phyloP scores from a whole-genome alignment of 2,113 vertebrate species.

The Nycticebus coucang region DNA sequence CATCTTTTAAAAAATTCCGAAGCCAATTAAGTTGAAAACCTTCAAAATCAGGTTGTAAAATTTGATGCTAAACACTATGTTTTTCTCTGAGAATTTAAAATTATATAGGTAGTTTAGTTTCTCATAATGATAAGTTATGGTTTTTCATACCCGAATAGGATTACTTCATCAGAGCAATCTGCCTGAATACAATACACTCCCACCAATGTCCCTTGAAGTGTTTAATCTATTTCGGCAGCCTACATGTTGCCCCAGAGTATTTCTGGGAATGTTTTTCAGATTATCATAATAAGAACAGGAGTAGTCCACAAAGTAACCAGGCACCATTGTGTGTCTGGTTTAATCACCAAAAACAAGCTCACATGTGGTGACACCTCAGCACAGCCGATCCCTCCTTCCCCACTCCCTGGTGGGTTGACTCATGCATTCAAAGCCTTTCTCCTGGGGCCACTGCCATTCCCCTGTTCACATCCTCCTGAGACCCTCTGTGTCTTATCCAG shows the following conservation, averaged over 20 bases:
- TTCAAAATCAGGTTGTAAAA: neutral
- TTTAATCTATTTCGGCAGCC: neutral
- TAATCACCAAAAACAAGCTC: neutral
- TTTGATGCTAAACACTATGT: neutral
- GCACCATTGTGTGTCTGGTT: neutral
- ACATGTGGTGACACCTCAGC: neutral
- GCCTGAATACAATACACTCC: neutral
- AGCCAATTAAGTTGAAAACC: neutral
- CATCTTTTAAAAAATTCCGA: neutral
- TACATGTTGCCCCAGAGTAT: neutral
- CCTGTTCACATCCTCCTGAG: accelerated
- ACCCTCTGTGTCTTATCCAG: neutral
- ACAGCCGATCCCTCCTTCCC: accelerated
- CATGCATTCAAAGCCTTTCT: neutral
- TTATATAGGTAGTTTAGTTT: neutral
- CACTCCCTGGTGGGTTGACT: neutral
- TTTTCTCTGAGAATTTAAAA: neutral
- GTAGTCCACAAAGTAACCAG: neutral
- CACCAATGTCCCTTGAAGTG: neutral
- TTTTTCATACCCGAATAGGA: neutral
- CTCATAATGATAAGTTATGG: neutral
- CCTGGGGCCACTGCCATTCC: no score
- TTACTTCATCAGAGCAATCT: neutral
- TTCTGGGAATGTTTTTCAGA: neutral
- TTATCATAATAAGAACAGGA: neutral